Conservation (phyloP, 2,113 vertebrate genomes). For the Talpa occidentalis region DNA sequence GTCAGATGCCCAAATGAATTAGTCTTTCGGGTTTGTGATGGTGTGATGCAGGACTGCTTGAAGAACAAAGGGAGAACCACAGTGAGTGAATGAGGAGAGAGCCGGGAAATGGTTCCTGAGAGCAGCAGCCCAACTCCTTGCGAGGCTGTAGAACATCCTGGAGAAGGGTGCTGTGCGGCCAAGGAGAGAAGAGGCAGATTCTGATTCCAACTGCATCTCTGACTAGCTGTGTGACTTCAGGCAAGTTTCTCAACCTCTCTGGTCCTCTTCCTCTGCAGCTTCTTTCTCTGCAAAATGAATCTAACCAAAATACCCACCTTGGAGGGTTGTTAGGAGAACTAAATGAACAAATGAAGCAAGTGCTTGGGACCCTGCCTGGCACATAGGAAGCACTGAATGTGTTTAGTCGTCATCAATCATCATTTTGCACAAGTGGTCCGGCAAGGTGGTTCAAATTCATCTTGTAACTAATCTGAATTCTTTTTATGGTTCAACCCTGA, state of each 20-base stretch:
- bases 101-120: background rate
- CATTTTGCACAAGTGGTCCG: background rate
- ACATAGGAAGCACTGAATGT: background rate
- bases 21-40: background rate
- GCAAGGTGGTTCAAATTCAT: background rate
- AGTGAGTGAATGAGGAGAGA: background rate
- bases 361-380: background rate
- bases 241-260: background rate
- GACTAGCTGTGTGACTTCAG: background rate
- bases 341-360: background rate
- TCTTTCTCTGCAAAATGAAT: background rate
- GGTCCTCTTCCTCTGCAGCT: background rate
- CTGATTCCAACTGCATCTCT: background rate
- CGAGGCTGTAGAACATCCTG: background rate
- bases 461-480: background rate
- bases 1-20: background rate
- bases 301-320: background rate
- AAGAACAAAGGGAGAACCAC: background rate
- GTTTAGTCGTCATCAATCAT: background rate
- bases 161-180: background rate
- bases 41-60: background rate
- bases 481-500: background rate
- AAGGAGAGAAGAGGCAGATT: background rate
- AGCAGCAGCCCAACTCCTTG: background rate
- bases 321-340: background rate